phyloP scores from a whole-genome alignment of 2,113 vertebrate genomes.

The Phainopepla nitens region DNA sequence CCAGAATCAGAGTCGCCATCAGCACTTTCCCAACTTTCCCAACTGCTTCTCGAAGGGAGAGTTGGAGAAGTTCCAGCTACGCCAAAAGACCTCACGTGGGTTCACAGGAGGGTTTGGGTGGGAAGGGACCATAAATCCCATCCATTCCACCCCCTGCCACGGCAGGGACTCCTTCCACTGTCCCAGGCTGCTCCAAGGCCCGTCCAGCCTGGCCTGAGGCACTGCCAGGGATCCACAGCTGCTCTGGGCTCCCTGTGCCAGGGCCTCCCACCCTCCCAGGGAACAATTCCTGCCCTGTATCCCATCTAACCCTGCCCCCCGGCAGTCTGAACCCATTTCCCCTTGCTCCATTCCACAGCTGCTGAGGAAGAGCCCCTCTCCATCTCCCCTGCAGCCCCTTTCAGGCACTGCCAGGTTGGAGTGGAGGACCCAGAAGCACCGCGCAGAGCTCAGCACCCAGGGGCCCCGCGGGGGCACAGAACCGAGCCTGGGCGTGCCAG shows the following conservation, averaged over 20 bases:
- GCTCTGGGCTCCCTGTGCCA: neutral
- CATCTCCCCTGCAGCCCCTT: neutral
- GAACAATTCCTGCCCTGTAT: fast-evolving
- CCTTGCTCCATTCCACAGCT: neutral
- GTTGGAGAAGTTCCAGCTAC: neutral
- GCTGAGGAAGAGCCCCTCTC: neutral
- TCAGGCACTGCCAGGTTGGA: neutral
- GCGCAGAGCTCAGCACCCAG: neutral
- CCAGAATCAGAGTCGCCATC: fast-evolving
- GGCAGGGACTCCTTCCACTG: neutral
- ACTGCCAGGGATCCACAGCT: neutral
- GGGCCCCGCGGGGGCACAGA: fast-evolving
- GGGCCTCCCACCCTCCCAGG: neutral
- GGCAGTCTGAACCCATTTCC: neutral
- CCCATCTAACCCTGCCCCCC: no score
- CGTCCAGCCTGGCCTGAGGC: fast-evolving
- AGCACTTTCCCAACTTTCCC: neutral
- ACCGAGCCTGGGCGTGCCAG: no score
- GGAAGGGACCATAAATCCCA: neutral
- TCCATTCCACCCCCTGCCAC: neutral
- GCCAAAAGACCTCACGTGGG: fast-evolving
- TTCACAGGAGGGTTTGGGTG: neutral
- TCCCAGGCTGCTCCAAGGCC: neutral
- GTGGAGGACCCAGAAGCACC: fast-evolving
- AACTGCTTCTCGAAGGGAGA: no score